Evolutionary conservation across 1,140 invertebrate species (phyloP).

Genomic region (Drosophila pachea): DNA sequence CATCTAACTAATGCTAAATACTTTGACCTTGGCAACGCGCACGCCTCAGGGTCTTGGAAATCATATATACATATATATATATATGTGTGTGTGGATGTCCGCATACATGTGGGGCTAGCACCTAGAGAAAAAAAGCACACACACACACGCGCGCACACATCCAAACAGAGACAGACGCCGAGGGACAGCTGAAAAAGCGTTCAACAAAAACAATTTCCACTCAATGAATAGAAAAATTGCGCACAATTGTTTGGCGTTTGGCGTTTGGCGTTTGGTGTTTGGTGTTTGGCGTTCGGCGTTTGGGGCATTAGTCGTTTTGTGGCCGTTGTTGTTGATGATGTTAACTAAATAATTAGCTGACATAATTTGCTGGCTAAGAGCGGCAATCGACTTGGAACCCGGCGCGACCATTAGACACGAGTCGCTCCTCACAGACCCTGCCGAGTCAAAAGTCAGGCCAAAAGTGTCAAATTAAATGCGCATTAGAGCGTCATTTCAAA

Average conservation of each 20-base stretch:
- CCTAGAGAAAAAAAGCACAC: constrained; percentile 26
- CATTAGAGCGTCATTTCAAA: constrained; percentile 72
- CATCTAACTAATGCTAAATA: constrained; percentile 66
- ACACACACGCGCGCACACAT: background rate
- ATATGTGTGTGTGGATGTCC: constrained; percentile 8
- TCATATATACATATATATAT: constrained; percentile 49
- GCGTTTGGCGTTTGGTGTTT: constrained; percentile 13
- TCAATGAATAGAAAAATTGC: constrained; percentile 77
- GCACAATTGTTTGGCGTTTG: constrained; percentile 62
- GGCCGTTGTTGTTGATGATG: constrained; percentile 43
- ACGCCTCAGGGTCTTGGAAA: constrained; percentile 73
- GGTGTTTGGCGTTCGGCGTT: background rate
- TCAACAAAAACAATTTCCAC: constrained; percentile 67
- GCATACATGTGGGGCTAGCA: constrained; percentile 36
- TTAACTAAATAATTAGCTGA: constrained; percentile 77
- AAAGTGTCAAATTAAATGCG: constrained; percentile 77
- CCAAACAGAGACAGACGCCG: background rate
- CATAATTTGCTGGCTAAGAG: constrained; percentile 71
- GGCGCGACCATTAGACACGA: constrained; percentile 55
- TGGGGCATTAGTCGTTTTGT: constrained; percentile 18
- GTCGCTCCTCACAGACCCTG: constrained; percentile 44
- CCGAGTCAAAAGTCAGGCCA: constrained; percentile 70
- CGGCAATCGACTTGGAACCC: constrained; percentile 49
- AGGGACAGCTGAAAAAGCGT: constrained; percentile 16
- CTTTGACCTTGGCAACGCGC: constrained; percentile 65